Conservation (phyloP, 2,888 invertebrate species). For the Chrysina gloriosa region DNA sequence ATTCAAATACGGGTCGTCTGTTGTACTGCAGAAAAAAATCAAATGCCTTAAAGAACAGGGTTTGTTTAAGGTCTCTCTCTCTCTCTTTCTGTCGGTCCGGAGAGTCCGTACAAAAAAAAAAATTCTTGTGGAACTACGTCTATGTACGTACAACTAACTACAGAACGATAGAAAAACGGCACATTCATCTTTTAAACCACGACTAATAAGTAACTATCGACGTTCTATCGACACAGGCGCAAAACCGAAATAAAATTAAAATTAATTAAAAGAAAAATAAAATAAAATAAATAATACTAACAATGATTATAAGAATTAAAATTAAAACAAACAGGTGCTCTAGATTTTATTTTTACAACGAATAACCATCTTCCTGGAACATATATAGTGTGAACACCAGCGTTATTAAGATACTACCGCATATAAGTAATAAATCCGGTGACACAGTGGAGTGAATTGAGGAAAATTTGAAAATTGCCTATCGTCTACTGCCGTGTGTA, state of each 20-base stretch:
- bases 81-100: no score
- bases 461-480: slow-evolving; percentile 41
- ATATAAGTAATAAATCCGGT: no score
- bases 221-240: slow-evolving; percentile 38
- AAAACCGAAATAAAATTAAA: no score
- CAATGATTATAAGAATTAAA: slow-evolving; percentile 53
- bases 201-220: slow-evolving; percentile 19
- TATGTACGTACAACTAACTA: no score
- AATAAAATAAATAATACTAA: slow-evolving; percentile 57
- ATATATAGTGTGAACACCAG: slow-evolving; percentile 51
- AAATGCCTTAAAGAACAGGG: slow-evolving; percentile 32
- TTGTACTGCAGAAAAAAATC: slow-evolving; percentile 16
- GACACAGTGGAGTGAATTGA: slow-evolving; percentile 41
- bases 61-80: slow-evolving; percentile 21
- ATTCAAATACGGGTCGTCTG: slow-evolving; percentile 23
- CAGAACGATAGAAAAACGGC: slow-evolving; percentile 21
- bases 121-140: no score
- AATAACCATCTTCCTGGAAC: slow-evolving; percentile 54
- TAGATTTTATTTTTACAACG: slow-evolving; percentile 59
- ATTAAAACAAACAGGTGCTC: slow-evolving; percentile 57
- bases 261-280: slow-evolving; percentile 43
- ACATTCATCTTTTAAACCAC: slow-evolving; percentile 11
- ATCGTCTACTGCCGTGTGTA: slow-evolving; percentile 53
- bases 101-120: slow-evolving; percentile 7
- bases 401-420: slow-evolving; percentile 46